Evolutionary conservation across 2,797 vertebrate species (phyloP).

Genomic region (Taenioides sp.): DNA sequence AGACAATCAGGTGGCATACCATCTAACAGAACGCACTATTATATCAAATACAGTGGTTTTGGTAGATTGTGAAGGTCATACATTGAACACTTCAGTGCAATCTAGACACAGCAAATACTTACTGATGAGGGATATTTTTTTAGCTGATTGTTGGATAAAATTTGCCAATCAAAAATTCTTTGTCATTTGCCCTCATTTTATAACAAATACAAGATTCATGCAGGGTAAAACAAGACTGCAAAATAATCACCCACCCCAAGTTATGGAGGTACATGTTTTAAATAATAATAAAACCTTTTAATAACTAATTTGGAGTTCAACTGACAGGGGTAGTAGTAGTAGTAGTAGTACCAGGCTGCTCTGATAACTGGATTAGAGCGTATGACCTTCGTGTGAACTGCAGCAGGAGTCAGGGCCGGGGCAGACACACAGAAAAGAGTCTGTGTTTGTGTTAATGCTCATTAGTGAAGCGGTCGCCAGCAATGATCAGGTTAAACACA

Average conservation of each 20-base stretch:
- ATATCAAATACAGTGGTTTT: too few species aligned
- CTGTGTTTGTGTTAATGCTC: conserved; percentile 37
- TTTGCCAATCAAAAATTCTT: too few species aligned
- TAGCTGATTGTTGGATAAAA: too few species aligned
- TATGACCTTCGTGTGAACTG: conserved; percentile 60
- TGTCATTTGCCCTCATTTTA: too few species aligned
- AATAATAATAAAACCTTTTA: conserved; percentile 10
- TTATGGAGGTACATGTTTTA: background rate
- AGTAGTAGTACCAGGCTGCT: conserved; percentile 30
- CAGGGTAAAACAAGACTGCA: too few species aligned
- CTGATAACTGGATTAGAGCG: conserved; percentile 63
- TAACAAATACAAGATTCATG: too few species aligned
- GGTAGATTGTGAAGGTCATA: too few species aligned
- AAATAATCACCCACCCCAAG: too few species aligned
- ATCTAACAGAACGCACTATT: too few species aligned
- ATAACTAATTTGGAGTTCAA: conserved; percentile 17
- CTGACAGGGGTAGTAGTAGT: background rate
- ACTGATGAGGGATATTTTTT: too few species aligned
- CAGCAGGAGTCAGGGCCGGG: conserved; percentile 51
- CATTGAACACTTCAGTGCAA: too few species aligned
- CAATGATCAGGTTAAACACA: conserved; percentile 37
- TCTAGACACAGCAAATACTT: too few species aligned
- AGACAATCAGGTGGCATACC: background rate
- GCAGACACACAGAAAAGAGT: conserved; percentile 51
- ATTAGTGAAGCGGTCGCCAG: conserved; percentile 35